Evolutionary conservation across 2,113 vertebrate species (phyloP).

Genomic region (Larimichthys crocea): DNA sequence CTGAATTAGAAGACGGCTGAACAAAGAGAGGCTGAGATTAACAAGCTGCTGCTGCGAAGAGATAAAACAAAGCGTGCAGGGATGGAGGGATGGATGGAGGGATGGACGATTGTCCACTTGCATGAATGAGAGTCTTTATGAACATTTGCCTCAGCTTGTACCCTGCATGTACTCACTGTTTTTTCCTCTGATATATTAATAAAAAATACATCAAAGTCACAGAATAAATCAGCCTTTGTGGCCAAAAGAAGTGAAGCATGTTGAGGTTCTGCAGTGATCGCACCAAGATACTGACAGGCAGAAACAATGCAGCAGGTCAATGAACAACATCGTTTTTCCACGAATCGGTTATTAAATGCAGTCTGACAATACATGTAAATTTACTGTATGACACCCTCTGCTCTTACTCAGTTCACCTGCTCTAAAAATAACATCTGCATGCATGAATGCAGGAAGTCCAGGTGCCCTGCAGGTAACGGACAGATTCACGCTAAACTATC

Average conservation of each 20-base stretch:
- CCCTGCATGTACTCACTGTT: not conserved
- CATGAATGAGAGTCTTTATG: not conserved
- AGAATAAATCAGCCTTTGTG: not conserved
- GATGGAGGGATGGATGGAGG: not conserved
- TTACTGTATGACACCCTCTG: no score
- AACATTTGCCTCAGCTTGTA: not conserved
- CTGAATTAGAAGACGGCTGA: not conserved
- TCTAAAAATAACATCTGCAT: no score
- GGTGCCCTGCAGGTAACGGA: no score
- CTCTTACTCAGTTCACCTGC: no score
- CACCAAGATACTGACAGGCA: no score
- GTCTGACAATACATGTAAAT: no score
- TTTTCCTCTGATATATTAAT: not conserved
- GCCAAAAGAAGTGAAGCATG: not conserved
- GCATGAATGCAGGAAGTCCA: no score
- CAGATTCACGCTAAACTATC: no score
- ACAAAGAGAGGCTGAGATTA: constrained; percentile 43
- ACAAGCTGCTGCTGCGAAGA: constrained; percentile 1
- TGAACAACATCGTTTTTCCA: no score
- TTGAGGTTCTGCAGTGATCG: no score
- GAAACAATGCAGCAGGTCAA: no score
- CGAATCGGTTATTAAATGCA: no score
- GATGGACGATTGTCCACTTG: not conserved
- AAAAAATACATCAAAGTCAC: not conserved
- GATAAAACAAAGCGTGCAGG: constrained; percentile 13